Evolutionary conservation across 2,888 invertebrate genomes (phyloP).

Genomic region (Drosophila vallismaia): DNA sequence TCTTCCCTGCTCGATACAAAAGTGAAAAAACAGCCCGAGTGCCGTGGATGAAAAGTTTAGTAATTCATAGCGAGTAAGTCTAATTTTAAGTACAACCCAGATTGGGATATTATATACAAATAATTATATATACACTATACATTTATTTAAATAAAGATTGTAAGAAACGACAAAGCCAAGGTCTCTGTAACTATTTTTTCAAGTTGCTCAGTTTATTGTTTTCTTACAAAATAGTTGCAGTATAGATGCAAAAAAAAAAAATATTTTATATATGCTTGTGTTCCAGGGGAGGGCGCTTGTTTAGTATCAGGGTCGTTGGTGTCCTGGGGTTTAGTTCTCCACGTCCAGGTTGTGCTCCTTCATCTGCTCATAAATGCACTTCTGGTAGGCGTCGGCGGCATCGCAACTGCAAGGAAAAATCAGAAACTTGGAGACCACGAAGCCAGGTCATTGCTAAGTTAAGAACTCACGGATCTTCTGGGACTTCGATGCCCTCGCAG

Average conservation of each 20-base stretch:
- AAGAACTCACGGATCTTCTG: conserved; percentile 79
- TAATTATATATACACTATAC: conserved; percentile 33
- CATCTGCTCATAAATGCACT: conserved; percentile 68
- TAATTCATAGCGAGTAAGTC: conserved; percentile 21
- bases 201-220: conserved; percentile 55
- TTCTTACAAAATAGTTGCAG: conserved; percentile 34
- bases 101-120: conserved; percentile 40
- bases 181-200: conserved; percentile 4
- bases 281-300: conserved; percentile 58
- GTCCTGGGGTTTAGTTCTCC: conserved; percentile 26
- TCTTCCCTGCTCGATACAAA: background rate
- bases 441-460: background rate
- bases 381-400: conserved; percentile 72
- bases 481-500: conserved; percentile 69
- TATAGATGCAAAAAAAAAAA: conserved; percentile 25
- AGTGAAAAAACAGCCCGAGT: background rate
- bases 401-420: conserved; percentile 67
- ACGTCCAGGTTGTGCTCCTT: conserved; percentile 65
- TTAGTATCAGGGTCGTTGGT: conserved; percentile 4
- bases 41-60: conserved; percentile 4
- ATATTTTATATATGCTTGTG: background rate
- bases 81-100: conserved; percentile 30
- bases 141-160: conserved; percentile 33
- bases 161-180: background rate
- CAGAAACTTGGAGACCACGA: background rate